phyloP scores from a whole-genome alignment of 2,797 vertebrate genomes.

The Aeoliscus strigatus region DNA sequence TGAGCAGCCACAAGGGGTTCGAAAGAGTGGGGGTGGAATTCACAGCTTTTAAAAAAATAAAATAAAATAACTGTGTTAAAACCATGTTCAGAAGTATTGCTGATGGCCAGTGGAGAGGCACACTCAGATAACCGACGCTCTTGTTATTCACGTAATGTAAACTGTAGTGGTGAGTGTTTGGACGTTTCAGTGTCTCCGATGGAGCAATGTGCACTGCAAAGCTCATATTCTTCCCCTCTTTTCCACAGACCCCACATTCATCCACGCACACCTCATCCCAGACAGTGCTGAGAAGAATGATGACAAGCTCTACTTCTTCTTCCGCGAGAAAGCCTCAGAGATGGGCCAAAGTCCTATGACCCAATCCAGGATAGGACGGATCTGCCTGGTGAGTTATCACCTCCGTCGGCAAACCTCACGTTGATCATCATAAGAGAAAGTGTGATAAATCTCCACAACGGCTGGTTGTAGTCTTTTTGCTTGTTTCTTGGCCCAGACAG shows the following conservation, averaged over 20 bases:
- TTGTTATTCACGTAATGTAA: no score
- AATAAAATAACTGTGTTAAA: no score
- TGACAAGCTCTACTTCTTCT: slow-evolving; percentile 98
- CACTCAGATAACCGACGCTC: no score
- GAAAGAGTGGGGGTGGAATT: no score
- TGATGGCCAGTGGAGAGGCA: no score
- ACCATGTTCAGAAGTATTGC: no score
- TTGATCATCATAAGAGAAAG: slow-evolving; percentile 28
- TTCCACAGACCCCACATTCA: slow-evolving; percentile 87
- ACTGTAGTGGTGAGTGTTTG: neutral
- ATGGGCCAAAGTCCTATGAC: slow-evolving; percentile 89
- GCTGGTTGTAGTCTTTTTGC: slow-evolving; percentile 22
- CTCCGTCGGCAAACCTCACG: slow-evolving; percentile 31
- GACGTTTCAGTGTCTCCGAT: neutral
- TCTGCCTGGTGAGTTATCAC: slow-evolving; percentile 86
- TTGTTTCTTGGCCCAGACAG: slow-evolving; percentile 25
- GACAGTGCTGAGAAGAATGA: slow-evolving; percentile 95
- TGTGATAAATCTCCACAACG: slow-evolving; percentile 27
- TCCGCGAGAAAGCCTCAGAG: slow-evolving; percentile 91
- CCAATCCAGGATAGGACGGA: slow-evolving; percentile 92
- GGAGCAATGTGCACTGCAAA: slow-evolving; percentile 1
- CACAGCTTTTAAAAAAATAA: no score
- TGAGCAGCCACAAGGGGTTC: no score
- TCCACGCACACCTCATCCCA: slow-evolving; percentile 93
- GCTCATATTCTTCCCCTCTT: slow-evolving; percentile 15